Conservation (phyloP, 92 coral and sea anemone genomes). For the Actinostola sp. region DNA sequence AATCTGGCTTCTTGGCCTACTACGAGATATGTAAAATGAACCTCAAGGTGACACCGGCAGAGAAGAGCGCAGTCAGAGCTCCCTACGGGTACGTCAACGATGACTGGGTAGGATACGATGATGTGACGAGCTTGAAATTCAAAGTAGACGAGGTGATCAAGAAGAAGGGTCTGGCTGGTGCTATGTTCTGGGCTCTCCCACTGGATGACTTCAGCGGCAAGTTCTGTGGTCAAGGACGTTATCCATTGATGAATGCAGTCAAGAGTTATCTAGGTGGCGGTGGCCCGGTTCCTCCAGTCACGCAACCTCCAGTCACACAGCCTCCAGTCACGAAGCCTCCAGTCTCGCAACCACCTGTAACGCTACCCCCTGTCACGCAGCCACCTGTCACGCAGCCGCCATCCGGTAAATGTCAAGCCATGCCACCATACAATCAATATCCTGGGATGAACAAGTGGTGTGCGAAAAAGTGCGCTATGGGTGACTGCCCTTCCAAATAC, state of each 20-base stretch:
- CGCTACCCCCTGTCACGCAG: constrained; percentile 2
- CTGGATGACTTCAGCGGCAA: constrained; percentile 89
- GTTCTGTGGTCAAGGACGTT: constrained; percentile 74
- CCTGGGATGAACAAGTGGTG: constrained; percentile 58
- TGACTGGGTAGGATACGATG: constrained; percentile 82
- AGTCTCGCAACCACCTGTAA: constrained; percentile 15
- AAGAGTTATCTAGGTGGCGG: constrained; percentile 68
- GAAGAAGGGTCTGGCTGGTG: constrained; percentile 80
- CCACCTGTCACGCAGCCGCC: constrained; percentile 25
- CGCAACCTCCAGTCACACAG: constrained; percentile 31
- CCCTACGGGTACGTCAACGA: constrained; percentile 72
- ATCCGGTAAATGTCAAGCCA: constrained; percentile 23
- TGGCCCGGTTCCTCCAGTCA: constrained; percentile 51
- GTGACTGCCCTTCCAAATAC: constrained; percentile 55
- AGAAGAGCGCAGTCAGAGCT: constrained; percentile 63
- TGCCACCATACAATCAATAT: constrained; percentile 36
- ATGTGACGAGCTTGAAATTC: constrained; percentile 39
- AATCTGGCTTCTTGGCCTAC: constrained; percentile 58
- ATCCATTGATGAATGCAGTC: constrained; percentile 83
- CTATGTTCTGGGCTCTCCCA: constrained; percentile 98
- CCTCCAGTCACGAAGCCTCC: constrained; percentile 10
- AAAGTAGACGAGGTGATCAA: constrained; percentile 53
- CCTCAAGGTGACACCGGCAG: constrained; percentile 32
- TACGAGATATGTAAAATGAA: constrained; percentile 68
- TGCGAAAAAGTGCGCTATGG: constrained; percentile 24